Conservation (phyloP, 2,113 vertebrate species). For the Phocoena sinus region DNA sequence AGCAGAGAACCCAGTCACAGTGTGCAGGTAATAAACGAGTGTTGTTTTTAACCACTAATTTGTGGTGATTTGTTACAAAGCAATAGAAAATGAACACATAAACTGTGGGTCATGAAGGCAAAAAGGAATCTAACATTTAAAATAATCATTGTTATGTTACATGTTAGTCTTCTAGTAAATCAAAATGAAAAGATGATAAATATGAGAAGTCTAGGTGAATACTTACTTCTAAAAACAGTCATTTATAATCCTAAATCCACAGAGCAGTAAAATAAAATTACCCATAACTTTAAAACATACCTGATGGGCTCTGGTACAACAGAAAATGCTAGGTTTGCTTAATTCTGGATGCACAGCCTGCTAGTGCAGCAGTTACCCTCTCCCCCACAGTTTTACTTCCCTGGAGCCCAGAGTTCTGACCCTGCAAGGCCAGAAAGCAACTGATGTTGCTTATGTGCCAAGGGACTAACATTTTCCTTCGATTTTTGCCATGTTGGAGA, state of each 20-base stretch:
- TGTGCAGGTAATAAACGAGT: background rate
- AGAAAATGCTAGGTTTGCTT: conserved; percentile 54
- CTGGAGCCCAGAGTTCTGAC: conserved; percentile 40
- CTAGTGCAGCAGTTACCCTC: conserved; percentile 47
- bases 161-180: background rate
- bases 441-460: conserved; percentile 8
- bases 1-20: background rate
- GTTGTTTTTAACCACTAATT: conserved; percentile 12
- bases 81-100: conserved; percentile 1
- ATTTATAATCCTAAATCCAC: conserved; percentile 42
- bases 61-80: conserved; percentile 27
- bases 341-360: conserved; percentile 50
- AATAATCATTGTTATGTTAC: background rate
- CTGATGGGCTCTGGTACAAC: conserved; percentile 23
- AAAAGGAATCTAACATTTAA: background rate
- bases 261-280: conserved; percentile 46
- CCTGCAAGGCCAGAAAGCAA: conserved; percentile 48
- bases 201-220: conserved; percentile 14
- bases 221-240: background rate
- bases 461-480: conserved; percentile 62
- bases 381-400: background rate
- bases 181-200: conserved; percentile 28
- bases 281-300: conserved; percentile 34
- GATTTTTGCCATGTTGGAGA: conserved; percentile 68
- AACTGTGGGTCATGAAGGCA: background rate